A percentile compares a stretch with the other conserved stretches of the same genome.
Conservation (phyloP, 2,113 vertebrate species). For the Microtus oregoni region DNA sequence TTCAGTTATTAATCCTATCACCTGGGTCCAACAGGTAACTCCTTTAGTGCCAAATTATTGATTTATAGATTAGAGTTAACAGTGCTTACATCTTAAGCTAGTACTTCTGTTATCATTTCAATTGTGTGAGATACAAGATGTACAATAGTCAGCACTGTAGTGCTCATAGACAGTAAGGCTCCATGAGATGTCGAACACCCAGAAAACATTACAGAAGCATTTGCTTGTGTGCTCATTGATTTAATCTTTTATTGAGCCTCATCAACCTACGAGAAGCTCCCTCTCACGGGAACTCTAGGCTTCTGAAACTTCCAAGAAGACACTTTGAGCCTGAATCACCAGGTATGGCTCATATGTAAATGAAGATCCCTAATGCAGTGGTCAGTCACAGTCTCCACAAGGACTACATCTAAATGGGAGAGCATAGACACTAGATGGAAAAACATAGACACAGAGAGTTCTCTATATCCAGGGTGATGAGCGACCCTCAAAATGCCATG, state of each 20-base stretch:
- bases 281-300: neutral
- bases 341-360: neutral
- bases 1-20: neutral
- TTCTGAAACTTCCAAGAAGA: neutral
- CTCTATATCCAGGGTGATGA: neutral
- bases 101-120: neutral
- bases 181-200: neutral
- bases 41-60: neutral
- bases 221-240: neutral
- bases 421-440: neutral
- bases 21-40: neutral
- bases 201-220: neutral
- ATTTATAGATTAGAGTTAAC: neutral
- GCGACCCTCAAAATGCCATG: neutral
- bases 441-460: neutral
- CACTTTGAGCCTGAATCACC: neutral
- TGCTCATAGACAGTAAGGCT: neutral
- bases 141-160: neutral
- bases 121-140: neutral
- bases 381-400: neutral
- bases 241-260: neutral
- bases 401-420: neutral
- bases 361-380: neutral
- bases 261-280: neutral
- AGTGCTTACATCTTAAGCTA: neutral